Evolutionary conservation across 2,797 vertebrate species (phyloP).

Genomic region (Helicolenus hilgendorfi): DNA sequence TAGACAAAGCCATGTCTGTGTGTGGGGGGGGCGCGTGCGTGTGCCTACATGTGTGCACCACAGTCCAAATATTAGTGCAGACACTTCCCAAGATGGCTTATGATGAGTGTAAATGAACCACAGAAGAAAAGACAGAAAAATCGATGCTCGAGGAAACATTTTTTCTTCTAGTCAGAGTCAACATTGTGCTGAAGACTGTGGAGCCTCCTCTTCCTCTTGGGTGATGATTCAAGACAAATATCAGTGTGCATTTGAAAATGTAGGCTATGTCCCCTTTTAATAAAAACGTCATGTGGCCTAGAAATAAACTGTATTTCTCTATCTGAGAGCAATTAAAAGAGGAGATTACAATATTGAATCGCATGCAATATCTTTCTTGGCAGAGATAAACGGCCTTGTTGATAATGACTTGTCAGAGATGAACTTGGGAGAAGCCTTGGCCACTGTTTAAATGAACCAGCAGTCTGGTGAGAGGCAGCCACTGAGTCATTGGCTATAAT

Average conservation of each 20-base stretch:
- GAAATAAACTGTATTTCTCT: slow-evolving; percentile 8
- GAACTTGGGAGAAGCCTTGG: slow-evolving; percentile 78
- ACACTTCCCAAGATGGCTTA: slow-evolving; percentile 62
- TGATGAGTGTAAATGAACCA: slow-evolving; percentile 54
- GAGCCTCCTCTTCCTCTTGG: background rate
- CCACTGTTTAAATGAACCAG: slow-evolving; percentile 62
- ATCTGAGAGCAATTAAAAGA: slow-evolving; percentile 34
- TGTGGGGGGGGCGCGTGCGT: background rate
- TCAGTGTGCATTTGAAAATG: slow-evolving; percentile 8
- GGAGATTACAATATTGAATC: slow-evolving; percentile 37
- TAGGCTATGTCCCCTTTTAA: background rate
- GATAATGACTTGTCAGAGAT: slow-evolving; percentile 67
- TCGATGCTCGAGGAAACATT: background rate
- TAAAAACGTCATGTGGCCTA: slow-evolving; percentile 10
- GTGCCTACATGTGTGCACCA: background rate
- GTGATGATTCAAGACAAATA: slow-evolving; percentile 6
- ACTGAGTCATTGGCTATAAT: slow-evolving; percentile 44
- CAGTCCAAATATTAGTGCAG: slow-evolving; percentile 80
- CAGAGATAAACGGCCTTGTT: slow-evolving; percentile 68
- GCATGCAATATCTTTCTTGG: slow-evolving; percentile 39
- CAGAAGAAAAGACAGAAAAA: background rate
- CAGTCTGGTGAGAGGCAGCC: slow-evolving; percentile 51
- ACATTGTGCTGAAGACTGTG: background rate
- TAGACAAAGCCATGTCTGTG: slow-evolving; percentile 32
- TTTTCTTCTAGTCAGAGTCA: slow-evolving; percentile 14